These are phyloP conservation scores for Euura saliciscinereae DNA, from an alignment of 1,140 invertebrate genomes.

Conservation along the genomic window DNA sequence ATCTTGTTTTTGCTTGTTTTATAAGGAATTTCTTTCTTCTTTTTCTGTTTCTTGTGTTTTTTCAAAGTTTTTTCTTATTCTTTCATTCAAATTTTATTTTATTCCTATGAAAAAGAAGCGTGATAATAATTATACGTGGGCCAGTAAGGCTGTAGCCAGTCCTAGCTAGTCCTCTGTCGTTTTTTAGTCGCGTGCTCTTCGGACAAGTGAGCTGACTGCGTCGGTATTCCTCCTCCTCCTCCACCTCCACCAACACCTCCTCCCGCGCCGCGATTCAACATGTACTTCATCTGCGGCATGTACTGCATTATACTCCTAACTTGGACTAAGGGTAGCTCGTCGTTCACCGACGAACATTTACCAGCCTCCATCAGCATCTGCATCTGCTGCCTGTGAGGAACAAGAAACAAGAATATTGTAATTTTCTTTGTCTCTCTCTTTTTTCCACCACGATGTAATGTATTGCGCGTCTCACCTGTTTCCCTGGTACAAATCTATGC, in stretches of 20 bases:
- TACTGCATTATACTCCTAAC: slow-evolving; percentile 81
- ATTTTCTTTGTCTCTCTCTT: background rate
- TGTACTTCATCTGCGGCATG: slow-evolving; percentile 86
- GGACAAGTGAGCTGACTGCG: slow-evolving; percentile 46
- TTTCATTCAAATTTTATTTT: slow-evolving; percentile 18
- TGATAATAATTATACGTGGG: slow-evolving; percentile 60
- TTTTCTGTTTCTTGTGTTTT: slow-evolving; percentile 16
- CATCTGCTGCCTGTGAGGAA: slow-evolving; percentile 70
- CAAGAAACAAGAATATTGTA: slow-evolving; percentile 14
- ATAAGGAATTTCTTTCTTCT: no score
- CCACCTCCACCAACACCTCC: slow-evolving; percentile 34
- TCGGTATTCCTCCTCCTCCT: slow-evolving; percentile 35
- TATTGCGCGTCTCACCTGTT: slow-evolving; percentile 70
- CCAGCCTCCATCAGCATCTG: slow-evolving; percentile 75
- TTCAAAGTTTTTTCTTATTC: slow-evolving; percentile 16
- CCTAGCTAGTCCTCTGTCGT: slow-evolving; percentile 68
- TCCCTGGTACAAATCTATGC: slow-evolving; percentile 78
- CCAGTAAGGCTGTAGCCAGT: slow-evolving; percentile 64
- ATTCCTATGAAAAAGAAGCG: slow-evolving; percentile 49
- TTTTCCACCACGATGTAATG: background rate
- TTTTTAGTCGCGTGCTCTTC: slow-evolving; percentile 62
- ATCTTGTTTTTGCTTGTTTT: slow-evolving; percentile 22
- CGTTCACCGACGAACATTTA: slow-evolving; percentile 70
- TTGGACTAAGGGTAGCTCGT: slow-evolving; percentile 73
- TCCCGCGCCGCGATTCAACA: slow-evolving; percentile 61